A percentile compares a stretch with the other conserved stretches of the same genome.
Conservation (phyloP, 2,113 vertebrate genomes). For the Coptodon rendalli region DNA sequence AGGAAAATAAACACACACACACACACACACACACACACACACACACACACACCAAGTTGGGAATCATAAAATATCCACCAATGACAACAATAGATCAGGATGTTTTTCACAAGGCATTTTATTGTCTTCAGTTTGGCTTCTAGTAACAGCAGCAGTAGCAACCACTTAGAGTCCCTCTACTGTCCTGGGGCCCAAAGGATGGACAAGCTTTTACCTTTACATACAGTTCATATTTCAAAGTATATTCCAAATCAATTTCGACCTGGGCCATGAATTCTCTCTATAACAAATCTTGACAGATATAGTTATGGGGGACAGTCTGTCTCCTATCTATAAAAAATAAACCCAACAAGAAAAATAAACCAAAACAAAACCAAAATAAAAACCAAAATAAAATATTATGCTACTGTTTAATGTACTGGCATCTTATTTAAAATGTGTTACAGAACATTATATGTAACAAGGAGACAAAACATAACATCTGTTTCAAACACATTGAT, state of each 20-base stretch:
- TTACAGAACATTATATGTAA: not conserved
- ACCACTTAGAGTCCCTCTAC: not conserved
- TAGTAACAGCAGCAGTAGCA: not conserved
- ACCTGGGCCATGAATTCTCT: not conserved
- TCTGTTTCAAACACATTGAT: not conserved
- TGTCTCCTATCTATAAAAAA: not conserved
- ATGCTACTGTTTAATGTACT: not conserved
- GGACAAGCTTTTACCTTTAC: not conserved
- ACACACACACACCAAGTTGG: not conserved
- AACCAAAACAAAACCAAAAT: too few species aligned
- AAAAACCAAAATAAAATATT: not conserved
- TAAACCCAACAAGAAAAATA: not conserved
- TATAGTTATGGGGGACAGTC: not conserved
- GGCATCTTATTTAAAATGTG: not conserved
- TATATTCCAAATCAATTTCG: not conserved
- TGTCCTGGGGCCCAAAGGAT: fast-evolving
- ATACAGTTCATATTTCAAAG: not conserved
- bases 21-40: not conserved
- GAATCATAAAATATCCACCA: not conserved
- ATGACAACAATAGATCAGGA: not conserved
- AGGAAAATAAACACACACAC: not conserved
- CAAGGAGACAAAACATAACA: not conserved
- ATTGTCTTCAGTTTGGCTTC: not conserved
- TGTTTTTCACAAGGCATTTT: not conserved
- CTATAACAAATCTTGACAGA: not conserved